Evolutionary conservation across 53 echinoderm and acorn worm species (phyloP), one percentile per base, ranked within the genome.

Genomic region (Pentamera pediparva): DNA sequence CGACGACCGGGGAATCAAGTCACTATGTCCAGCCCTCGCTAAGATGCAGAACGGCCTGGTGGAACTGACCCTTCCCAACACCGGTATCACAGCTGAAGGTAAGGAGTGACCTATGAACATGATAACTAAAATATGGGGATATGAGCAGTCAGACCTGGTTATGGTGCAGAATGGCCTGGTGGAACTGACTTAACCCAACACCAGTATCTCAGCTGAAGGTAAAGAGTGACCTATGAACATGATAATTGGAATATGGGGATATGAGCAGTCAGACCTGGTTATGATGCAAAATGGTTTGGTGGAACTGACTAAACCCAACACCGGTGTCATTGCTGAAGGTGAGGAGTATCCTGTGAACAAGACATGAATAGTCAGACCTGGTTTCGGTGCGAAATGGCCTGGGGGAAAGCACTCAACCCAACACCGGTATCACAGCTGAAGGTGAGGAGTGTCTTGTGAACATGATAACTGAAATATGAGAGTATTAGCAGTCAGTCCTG

Each of bases 51-150:
- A 85, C 60, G 98, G 98, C 11, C 78, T 91, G 39, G 74, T 88
- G 39, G 89, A 81, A 32, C 78, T 85, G 33, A 78, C 53, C 54
- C 58, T 98, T 50, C 65, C 91, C 69, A 91, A 76, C 40, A 89
- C 84, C 4, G 85, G 85, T 26, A 83, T 98, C 45, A 88, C 91
- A 2, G 76, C 88, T 9, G 91, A 98, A 62, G 92, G 98, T 98
- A 64, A 36, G 76, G 37, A 32, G 47, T 45, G n/a, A n/a, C n/a
- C n/a, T n/a, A n/a, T n/a, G n/a, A n/a, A n/a, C n/a, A n/a, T n/a
- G n/a, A n/a, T n/a, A n/a, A n/a, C n/a, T n/a, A n/a, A n/a, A n/a
- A n/a, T n/a, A n/a, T n/a, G n/a, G n/a, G n/a, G n/a, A n/a, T n/a
- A n/a, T n/a, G n/a, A n/a, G n/a, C n/a, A n/a, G n/a, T n/a, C n/a